These are phyloP conservation scores for Chrysomallon squamiferum DNA, from an alignment of 1,140 invertebrate genomes.

Conservation along the genomic window DNA sequence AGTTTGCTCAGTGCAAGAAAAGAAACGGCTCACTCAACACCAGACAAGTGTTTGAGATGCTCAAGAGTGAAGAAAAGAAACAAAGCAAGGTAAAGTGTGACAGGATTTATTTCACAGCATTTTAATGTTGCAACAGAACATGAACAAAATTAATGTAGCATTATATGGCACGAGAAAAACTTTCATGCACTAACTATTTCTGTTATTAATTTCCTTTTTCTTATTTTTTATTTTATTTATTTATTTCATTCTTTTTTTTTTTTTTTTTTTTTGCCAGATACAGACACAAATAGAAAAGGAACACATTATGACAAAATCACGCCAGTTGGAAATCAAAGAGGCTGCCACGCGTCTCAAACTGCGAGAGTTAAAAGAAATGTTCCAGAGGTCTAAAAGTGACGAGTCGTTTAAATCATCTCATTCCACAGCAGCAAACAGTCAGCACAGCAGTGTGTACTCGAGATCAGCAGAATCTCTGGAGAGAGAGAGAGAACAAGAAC, in stretches of 20 bases:
- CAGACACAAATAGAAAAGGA: conserved; percentile 42
- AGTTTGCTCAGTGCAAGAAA: conserved; percentile 44
- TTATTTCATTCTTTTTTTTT: neutral
- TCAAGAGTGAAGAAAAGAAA: conserved; percentile 52
- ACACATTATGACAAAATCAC: conserved; percentile 33
- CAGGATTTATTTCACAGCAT: neutral
- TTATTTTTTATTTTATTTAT: neutral
- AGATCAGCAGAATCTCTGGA: neutral
- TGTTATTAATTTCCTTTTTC: neutral
- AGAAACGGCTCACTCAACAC: conserved; percentile 50
- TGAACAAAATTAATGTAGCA: neutral
- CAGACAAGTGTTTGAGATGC: conserved; percentile 51
- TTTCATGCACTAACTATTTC: neutral
- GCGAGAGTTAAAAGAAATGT: conserved; percentile 47
- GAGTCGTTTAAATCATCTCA: neutral
- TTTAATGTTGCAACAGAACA: neutral
- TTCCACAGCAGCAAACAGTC: neutral
- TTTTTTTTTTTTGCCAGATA: conserved; percentile 16
- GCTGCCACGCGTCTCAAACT: conserved; percentile 51
- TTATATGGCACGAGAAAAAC: neutral
- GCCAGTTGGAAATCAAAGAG: conserved; percentile 50
- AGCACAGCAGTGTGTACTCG: neutral
- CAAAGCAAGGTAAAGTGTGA: conserved; percentile 37
- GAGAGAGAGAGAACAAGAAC: neutral
- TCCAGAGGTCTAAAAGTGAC: conserved; percentile 31